A percentile compares a stretch with the other conserved stretches of the same genome.
phyloP scores from a whole-genome alignment of 2,888 invertebrate species.

The Crocallis elinguaria region DNA sequence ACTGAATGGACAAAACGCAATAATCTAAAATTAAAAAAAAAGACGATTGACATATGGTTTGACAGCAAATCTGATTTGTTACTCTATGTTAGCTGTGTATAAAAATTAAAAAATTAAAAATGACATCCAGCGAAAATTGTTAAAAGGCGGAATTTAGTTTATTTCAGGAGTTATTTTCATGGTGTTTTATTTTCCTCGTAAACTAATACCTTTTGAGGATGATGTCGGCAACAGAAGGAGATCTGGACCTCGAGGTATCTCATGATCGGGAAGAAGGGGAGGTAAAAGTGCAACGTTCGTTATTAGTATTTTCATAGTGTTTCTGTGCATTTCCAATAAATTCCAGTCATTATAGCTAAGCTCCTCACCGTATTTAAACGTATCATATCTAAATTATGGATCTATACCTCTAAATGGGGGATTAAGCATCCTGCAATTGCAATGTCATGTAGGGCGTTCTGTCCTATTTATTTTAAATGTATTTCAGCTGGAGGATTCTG shows the following conservation, averaged over 20 bases:
- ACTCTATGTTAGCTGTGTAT: no score
- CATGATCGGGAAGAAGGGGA: constrained; percentile 88
- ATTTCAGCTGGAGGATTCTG: constrained; percentile 78
- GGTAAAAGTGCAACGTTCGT: constrained; percentile 76
- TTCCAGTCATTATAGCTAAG: not conserved
- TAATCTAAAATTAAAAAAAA: no score
- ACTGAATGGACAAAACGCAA: no score
- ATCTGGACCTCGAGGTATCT: constrained; percentile 83
- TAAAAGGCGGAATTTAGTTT: constrained; percentile 62
- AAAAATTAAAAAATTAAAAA: no score
- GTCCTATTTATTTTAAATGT: constrained; percentile 21
- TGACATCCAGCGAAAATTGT: constrained; percentile 51
- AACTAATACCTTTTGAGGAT: constrained; percentile 51
- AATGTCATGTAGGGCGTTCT: constrained; percentile 24
- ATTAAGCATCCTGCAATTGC: constrained; percentile 10
- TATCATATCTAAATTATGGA: not conserved
- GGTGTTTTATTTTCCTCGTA: constrained; percentile 52
- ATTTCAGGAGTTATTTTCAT: constrained; percentile 62
- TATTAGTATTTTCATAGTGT: constrained; percentile 3
- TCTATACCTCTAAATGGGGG: not conserved
- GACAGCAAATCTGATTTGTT: no score
- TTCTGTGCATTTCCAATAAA: not conserved
- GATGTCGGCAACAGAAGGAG: constrained; percentile 86
- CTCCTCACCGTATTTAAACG: not conserved
- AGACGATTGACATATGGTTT: no score